These are phyloP conservation scores for Orestias chungarensis DNA, from an alignment of 2,797 vertebrate genomes.

Conservation along the genomic window DNA sequence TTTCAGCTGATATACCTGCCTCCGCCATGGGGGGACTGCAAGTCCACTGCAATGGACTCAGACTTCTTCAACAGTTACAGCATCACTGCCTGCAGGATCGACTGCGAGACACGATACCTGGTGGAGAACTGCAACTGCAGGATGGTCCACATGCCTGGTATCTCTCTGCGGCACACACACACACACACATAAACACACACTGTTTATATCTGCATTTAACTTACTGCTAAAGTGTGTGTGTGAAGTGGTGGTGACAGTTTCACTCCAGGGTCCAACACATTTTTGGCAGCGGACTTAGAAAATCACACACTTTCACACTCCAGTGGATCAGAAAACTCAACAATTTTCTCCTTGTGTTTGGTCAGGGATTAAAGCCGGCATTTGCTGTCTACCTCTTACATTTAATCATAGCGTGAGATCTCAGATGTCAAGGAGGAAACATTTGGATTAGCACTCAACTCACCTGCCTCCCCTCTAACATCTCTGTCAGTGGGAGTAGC, in stretches of 20 bases:
- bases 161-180: constrained; percentile 1
- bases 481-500: constrained; percentile 38
- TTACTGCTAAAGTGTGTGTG: constrained; percentile 9
- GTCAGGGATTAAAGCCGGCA: constrained; percentile 64
- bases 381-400: constrained; percentile 39
- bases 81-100: constrained; percentile 96
- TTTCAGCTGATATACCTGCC: constrained; percentile 94
- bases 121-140: constrained; percentile 99
- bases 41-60: constrained; percentile 87
- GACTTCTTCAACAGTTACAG: constrained; percentile 97
- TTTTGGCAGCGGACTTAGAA: constrained; percentile 25
- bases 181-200: constrained; percentile 17
- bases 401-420: constrained; percentile 59
- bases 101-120: constrained; percentile 97
- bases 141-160: constrained; percentile 99
- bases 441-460: constrained; percentile 48
- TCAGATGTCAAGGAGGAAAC: constrained; percentile 52
- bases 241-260: constrained; percentile 25
- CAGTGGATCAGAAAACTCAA: constrained; percentile 52
- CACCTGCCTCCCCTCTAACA: constrained; percentile 46
- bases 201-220: not conserved
- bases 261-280: constrained; percentile 15
- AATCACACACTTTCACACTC: constrained; percentile 55
- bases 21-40: constrained; percentile 97
- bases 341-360: constrained; percentile 54